These are phyloP conservation scores for Charanyca ferruginea DNA, from an alignment of 2,888 invertebrate genomes.

Conservation along the genomic window DNA sequence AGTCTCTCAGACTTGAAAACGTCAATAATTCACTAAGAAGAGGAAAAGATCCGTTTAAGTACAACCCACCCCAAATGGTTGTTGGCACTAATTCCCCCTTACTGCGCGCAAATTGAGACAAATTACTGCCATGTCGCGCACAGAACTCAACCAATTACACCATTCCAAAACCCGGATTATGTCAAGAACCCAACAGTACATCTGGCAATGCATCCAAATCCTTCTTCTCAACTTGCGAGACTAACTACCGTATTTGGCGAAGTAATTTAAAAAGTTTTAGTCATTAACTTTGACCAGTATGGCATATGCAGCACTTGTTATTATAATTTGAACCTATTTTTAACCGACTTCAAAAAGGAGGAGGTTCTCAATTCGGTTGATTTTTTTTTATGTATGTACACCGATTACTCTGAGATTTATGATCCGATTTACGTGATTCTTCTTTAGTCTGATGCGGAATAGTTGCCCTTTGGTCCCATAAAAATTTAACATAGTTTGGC, in stretches of 20 bases:
- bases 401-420: too few relatives aligned
- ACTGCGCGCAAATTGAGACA: slow-evolving; percentile 45
- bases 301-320: too few relatives aligned
- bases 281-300: background rate
- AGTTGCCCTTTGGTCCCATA: too few relatives aligned
- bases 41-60: slow-evolving; percentile 24
- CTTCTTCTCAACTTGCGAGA: background rate
- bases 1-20: slow-evolving; percentile 7
- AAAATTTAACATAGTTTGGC: too few relatives aligned
- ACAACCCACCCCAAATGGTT: slow-evolving; percentile 29
- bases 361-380: too few relatives aligned
- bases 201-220: background rate
- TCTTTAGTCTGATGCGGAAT: too few relatives aligned
- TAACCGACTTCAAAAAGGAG: too few relatives aligned
- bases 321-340: too few relatives aligned
- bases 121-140: slow-evolving; percentile 15
- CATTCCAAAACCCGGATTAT: background rate
- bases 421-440: too few relatives aligned
- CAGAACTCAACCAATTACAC: slow-evolving; percentile 15
- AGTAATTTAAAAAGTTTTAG: background rate
- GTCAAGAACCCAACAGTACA: background rate
- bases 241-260: background rate
- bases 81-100: slow-evolving; percentile 29
- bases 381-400: too few relatives aligned
- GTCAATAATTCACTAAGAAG: slow-evolving; percentile 10